Evolutionary conservation across 2,797 vertebrate genomes (phyloP).

Genomic region (Taeniopygia guttata): DNA sequence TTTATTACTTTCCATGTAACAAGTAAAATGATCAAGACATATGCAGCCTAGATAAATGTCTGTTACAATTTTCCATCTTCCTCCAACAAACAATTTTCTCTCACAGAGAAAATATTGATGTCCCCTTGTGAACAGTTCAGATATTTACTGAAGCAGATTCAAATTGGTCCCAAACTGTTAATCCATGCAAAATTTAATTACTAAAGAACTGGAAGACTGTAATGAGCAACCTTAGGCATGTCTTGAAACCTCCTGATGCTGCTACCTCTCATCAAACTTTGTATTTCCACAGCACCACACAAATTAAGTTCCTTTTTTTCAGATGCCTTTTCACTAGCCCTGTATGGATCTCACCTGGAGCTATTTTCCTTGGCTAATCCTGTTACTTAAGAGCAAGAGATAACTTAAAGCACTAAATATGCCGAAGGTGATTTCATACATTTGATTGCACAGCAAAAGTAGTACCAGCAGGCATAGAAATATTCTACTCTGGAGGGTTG

Average conservation of each 20-base stretch:
- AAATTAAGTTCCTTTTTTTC: background rate
- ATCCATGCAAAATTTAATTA: background rate
- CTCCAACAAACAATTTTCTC: background rate
- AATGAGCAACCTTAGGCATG: background rate
- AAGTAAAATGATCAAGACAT: background rate
- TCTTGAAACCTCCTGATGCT: background rate
- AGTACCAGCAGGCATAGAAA: background rate
- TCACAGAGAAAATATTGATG: background rate
- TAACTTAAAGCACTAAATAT: background rate
- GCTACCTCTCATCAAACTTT: background rate
- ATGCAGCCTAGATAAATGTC: background rate
- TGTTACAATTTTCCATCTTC: background rate
- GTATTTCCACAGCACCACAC: background rate
- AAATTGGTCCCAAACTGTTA: background rate
- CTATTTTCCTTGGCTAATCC: slow-evolving; percentile 23
- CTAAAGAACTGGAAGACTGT: background rate
- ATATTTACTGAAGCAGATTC: background rate
- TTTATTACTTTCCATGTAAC: background rate
- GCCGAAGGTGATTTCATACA: background rate
- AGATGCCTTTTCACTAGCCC: background rate
- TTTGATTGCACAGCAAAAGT: background rate
- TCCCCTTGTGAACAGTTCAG: background rate
- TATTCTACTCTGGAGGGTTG: background rate
- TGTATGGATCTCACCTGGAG: background rate
- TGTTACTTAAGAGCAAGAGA: background rate